These are phyloP conservation scores for Lithobius niger DNA, from an alignment of 1,140 invertebrate species.

Conservation along the genomic window DNA sequence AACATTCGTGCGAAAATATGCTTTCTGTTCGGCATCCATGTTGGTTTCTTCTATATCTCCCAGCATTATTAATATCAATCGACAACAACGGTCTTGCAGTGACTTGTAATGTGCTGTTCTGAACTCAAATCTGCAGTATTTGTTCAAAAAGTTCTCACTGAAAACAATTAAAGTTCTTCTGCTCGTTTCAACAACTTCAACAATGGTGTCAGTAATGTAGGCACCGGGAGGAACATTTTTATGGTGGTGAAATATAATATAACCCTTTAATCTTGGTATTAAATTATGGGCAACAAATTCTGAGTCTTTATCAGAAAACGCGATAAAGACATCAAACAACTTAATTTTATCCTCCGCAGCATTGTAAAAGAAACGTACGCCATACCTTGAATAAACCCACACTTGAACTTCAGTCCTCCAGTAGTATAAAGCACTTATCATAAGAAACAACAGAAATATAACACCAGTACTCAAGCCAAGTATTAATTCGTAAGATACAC, in stretches of 20 bases:
- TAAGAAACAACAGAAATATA: too few relatives aligned
- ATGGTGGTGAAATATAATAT: constrained; percentile 2
- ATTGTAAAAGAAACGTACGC: too few relatives aligned
- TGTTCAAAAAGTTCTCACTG: constrained; percentile 24
- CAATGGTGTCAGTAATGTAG: neutral
- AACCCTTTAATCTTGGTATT: constrained; percentile 33
- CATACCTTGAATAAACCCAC: too few relatives aligned
- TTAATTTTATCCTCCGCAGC: too few relatives aligned
- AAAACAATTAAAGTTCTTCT: constrained; percentile 15
- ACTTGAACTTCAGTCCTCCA: too few relatives aligned
- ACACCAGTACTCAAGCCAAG: too few relatives aligned
- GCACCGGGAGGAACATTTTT: neutral
- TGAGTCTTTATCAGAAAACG: too few relatives aligned
- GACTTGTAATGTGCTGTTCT: constrained; percentile 22
- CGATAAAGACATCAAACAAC: too few relatives aligned
- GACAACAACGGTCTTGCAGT: constrained; percentile 21
- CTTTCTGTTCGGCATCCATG: constrained; percentile 28
- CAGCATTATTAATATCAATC: constrained; percentile 23
- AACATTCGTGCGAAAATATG: constrained; percentile 39
- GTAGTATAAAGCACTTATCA: too few relatives aligned
- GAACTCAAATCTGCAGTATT: constrained; percentile 29
- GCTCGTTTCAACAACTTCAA: neutral
- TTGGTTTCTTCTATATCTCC: constrained; percentile 34
- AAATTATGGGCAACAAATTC: too few relatives aligned
- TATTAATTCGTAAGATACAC: too few relatives aligned